Conservation (phyloP, 1,140 invertebrate genomes). For the Coptotermes formosanus region DNA sequence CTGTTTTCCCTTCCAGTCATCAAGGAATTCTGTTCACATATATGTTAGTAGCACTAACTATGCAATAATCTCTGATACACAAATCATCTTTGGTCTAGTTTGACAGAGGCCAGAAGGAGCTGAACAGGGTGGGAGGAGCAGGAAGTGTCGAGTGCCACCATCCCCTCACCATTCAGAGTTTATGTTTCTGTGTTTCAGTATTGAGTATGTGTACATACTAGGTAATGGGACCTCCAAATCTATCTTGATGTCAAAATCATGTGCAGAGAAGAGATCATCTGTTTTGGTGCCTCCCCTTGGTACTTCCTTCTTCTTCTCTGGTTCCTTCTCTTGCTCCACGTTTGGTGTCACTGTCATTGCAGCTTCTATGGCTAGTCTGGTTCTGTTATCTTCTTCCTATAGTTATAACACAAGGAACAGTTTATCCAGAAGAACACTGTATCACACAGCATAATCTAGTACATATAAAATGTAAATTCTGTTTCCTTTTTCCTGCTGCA, state of each 20-base stretch:
- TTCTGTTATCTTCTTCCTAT: conserved; percentile 14
- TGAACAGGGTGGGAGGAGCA: no score
- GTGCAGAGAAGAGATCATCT: conserved; percentile 83
- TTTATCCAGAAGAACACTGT: background rate
- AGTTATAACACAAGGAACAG: background rate
- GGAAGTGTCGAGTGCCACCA: no score
- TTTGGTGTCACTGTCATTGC: conserved; percentile 15
- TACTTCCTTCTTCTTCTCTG: conserved; percentile 43
- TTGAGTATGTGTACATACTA: conserved; percentile 57
- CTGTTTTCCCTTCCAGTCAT: no score
- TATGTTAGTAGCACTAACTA: no score
- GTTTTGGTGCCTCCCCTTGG: conserved; percentile 30
- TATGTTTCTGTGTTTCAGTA: no score
- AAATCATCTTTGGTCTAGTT: no score
- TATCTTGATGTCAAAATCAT: conserved; percentile 96
- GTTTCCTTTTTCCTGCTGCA: no score
- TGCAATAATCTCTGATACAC: no score
- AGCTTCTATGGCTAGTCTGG: background rate
- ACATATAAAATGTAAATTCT: no score
- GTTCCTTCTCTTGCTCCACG: conserved; percentile 44
- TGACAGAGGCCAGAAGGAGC: no score
- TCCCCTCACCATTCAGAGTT: no score
- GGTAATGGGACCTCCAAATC: conserved; percentile 83
- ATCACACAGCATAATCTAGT: background rate
- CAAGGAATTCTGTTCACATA: no score